Evolutionary conservation across 2,113 vertebrate genomes (phyloP), one percentile per base, ranked within the genome.

Genomic region (Arenaria interpres): DNA sequence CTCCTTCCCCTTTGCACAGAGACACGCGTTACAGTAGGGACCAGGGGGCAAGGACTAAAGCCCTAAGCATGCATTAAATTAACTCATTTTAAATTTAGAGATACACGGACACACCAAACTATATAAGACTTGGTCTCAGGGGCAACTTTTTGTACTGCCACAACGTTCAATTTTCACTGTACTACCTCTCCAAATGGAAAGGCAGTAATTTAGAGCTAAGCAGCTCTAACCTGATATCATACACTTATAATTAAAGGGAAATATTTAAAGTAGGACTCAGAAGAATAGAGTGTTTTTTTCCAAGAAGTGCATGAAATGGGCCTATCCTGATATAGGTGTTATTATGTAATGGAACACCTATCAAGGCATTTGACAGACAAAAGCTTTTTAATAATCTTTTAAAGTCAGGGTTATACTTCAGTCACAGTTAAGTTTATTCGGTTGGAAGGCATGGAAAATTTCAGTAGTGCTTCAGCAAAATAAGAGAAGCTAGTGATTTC

Each of bases 11-110:
- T 88, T 68, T 73, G 59, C 48, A 69, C 51, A 39, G 17, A 39
- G 46, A 41, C 45, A 37, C 43, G 78, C 3, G 0, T 67, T 86
- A 51, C 63, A 68, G 45, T 3, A 46, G 77, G 39, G 90, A 71
- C 71, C 1, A 2, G 53, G 96, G 68, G 91, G 80, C 88, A 95
- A 88, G 75, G 63, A 73, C 77, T 86, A 53, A 92, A 88, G 64
- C 84, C 94, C 84, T 45, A 81, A 88, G 72, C 27, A 35, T 50
- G 85, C 90, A 96, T 92, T 89, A 66, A 78, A 95, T 95, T 59
- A 94, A 84, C 90, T 96, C 7, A 71, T 72, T 95, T 96, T 78
- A 91, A 84, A 96, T 93, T 89, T 88, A 92, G 53, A 93, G 63
- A 66, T 45, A 45, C 80, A 86, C 3, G 32, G 88, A 73, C 68